Evolutionary conservation across 2,797 vertebrate species (phyloP), one percentile per base, ranked within the genome.

Genomic region (Scarus forsteni): DNA sequence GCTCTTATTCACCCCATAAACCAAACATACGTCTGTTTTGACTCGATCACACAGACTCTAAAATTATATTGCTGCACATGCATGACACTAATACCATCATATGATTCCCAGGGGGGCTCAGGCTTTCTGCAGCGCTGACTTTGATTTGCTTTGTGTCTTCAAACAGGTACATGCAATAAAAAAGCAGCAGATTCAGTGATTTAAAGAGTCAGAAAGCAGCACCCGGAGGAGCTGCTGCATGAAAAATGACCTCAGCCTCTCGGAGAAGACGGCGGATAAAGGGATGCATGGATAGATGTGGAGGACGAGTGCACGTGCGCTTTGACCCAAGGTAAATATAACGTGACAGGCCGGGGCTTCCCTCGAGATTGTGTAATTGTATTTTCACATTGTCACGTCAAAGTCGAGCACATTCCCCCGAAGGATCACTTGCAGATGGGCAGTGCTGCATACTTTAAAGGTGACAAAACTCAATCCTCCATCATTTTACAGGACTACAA

Each of bases 301-400:
- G 62, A 58, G 77, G 42, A 66, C 51, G 66, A 78, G 66, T 27
- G 38, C 79, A 80, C 59, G 15, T 66, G 79, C 27, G 58, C 78
- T 77, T 60, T 51, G 75, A 80, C 70, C 65, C 70, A 75, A 78
- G 85, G 79, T 92, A 85, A 91, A 91, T 88, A 64, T 70, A 75
- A 91, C 67, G 85, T 89, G 91, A 91, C 88, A 87, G 84, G 74
- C 74, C 75, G 11, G 63, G 66, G 70, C 60, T 80, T 84, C 90
- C 84, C 83, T 52, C 16, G 84, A 88, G 88, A 88, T 80, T 73
- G 61, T 75, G 83, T 88, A 89, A 91, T 89, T 91, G 86, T 87
- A 79, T 90, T 91, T 88, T 84, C 79, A 83, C 85, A 64, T 85
- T 66, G 83, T 65, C 74, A 63, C 77, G 72, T 85, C 89, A 85